phyloP scores from a whole-genome alignment of 2,113 vertebrate species.

The Macroglossus sobrinus region DNA sequence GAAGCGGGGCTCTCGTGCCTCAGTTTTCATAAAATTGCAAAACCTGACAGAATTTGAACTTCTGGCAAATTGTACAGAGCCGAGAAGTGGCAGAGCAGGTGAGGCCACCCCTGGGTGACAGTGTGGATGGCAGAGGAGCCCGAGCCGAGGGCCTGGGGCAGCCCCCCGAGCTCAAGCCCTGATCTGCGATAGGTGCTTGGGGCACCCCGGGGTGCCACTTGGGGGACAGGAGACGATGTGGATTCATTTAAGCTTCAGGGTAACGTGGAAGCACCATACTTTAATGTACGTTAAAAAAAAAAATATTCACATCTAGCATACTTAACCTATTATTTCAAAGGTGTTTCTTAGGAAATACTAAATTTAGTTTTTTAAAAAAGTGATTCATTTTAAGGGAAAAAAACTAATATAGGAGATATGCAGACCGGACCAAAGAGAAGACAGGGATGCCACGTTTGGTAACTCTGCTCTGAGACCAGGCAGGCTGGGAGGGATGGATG shows the following conservation, averaged over 20 bases:
- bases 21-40: not conserved
- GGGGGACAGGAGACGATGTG: not conserved
- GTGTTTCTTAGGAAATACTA: not conserved
- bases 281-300: not conserved
- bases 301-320: no score
- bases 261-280: not conserved
- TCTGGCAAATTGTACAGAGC: not conserved
- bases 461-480: not conserved
- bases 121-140: no score
- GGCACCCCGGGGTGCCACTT: not conserved
- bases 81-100: not conserved
- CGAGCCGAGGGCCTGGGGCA: not conserved
- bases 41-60: not conserved
- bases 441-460: fast-evolving
- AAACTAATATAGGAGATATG: not conserved
- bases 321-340: not conserved
- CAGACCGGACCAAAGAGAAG: not conserved
- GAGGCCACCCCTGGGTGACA: not conserved
- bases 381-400: not conserved
- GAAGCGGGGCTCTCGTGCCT: no score
- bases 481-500: fast-evolving
- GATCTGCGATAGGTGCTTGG: not conserved
- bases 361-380: not conserved
- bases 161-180: not conserved
- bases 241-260: no score